Percentiles rank a stretch among this genome's conserved stretches.
phyloP scores from a whole-genome alignment of 1,140 invertebrate genomes.

The Trinorchestia longiramus region DNA sequence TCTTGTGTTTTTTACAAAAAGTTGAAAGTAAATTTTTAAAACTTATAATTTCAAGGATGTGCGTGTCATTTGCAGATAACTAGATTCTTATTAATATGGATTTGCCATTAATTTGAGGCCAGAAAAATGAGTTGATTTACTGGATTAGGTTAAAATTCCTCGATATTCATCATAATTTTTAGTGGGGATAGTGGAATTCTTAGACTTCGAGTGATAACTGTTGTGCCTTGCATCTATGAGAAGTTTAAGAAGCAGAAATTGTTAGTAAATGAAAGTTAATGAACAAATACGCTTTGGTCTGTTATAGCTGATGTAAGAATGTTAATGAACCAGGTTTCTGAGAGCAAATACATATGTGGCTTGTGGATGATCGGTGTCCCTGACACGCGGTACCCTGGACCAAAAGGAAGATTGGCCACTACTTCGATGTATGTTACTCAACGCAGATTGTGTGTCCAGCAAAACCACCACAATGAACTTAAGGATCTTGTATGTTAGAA shows the following conservation, averaged over 20 bases:
- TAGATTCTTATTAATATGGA: not conserved
- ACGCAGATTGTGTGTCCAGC: not conserved
- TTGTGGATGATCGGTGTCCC: not conserved
- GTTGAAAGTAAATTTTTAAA: not conserved
- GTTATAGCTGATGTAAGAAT: not conserved
- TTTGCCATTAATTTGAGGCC: not conserved
- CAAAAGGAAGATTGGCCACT: not conserved
- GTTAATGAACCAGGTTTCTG: not conserved
- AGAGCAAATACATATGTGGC: not conserved
- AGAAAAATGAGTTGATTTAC: not conserved
- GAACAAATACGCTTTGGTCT: not conserved
- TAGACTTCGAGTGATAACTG: not conserved
- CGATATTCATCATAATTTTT: not conserved
- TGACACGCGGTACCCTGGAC: not conserved
- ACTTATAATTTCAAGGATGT: not conserved
- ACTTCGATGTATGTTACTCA: not conserved
- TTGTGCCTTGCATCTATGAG: not conserved
- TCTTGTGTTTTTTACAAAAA: not conserved
- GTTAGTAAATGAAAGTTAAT: not conserved
- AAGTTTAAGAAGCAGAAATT: not conserved
- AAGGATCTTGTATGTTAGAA: not conserved
- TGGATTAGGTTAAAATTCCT: not conserved
- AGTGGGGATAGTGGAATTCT: not conserved
- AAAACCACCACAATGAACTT: no score
- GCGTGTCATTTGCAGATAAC: not conserved